Percentiles rank a stretch among this genome's conserved stretches.
Conservation (phyloP, 2,888 invertebrate genomes). For the Trichacis sp. region DNA sequence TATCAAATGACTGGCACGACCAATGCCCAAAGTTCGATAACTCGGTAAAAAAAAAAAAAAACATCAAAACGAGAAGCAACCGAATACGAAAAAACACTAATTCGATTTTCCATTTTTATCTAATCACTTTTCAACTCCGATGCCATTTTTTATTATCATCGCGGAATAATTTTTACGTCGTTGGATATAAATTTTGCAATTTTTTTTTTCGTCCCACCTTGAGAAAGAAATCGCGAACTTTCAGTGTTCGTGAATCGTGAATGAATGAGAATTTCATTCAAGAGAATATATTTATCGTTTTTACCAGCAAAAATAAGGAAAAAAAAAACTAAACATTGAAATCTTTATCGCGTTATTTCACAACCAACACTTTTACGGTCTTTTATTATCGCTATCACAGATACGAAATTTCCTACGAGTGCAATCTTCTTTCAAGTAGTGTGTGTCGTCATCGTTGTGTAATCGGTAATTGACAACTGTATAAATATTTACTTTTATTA, state of each 20-base stretch:
- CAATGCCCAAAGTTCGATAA: conserved; percentile 42
- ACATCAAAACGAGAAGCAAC: too few species aligned
- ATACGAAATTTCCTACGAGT: conserved; percentile 13
- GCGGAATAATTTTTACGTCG: neutral
- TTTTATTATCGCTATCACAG: conserved; percentile 16
- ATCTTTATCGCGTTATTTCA: conserved; percentile 6
- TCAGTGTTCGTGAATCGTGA: neutral
- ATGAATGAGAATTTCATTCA: conserved; percentile 3
- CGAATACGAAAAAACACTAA: neutral
- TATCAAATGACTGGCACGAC: conserved; percentile 43
- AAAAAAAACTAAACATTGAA: neutral
- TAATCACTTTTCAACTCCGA: too few species aligned
- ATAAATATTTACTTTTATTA: conserved; percentile 25
- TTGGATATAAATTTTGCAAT: too few species aligned
- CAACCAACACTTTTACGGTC: conserved; percentile 3
- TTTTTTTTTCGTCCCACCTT: neutral
- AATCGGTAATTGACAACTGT: conserved; percentile 32
- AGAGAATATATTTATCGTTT: neutral
- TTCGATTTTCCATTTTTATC: too few species aligned
- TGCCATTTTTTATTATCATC: too few species aligned
- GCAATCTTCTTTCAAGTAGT: conserved; percentile 7
- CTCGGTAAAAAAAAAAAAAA: conserved; percentile 19
- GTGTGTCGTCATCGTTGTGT: conserved; percentile 23
- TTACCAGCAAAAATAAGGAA: neutral
- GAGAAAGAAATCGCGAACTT: neutral